Percentiles rank a stretch among this genome's conserved stretches.
These are phyloP conservation scores for Hephaestus fuliginosus DNA, from an alignment of 2,797 vertebrate species.

Conservation along the genomic window DNA sequence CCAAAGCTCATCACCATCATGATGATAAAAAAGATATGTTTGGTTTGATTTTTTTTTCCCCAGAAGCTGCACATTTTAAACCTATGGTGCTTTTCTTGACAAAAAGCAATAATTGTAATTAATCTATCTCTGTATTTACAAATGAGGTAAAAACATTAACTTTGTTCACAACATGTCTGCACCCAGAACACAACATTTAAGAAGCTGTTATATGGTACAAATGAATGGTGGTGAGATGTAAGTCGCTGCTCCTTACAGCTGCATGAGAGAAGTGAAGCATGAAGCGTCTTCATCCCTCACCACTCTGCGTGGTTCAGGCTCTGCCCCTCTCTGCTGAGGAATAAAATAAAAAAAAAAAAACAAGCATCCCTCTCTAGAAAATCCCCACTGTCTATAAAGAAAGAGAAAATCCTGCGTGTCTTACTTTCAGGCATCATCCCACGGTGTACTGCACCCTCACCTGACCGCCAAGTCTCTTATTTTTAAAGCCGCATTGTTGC, in stretches of 20 bases:
- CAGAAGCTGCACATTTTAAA: conserved; percentile 72
- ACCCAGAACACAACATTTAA: conserved; percentile 83
- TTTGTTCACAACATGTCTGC: conserved; percentile 82
- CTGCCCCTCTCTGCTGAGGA: conserved; percentile 15
- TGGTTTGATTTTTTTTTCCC: conserved; percentile 51
- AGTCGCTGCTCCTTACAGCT: conserved; percentile 32
- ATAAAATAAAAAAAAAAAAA: conserved; percentile 15
- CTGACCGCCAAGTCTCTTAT: conserved; percentile 40
- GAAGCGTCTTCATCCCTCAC: conserved; percentile 27
- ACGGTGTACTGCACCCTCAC: conserved; percentile 23
- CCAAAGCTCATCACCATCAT: conserved; percentile 78
- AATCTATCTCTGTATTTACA: conserved; percentile 83
- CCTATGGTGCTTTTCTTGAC: conserved; percentile 64
- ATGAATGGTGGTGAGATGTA: conserved; percentile 58
- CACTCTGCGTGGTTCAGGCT: conserved; percentile 19
- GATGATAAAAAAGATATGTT: conserved; percentile 77
- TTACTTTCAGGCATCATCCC: conserved; percentile 36
- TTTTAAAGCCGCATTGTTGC: conserved; percentile 62
- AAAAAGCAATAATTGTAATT: conserved; percentile 71
- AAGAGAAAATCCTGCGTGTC: conserved; percentile 17
- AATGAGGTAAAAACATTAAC: conserved; percentile 86
- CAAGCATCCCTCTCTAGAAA: conserved; percentile 53
- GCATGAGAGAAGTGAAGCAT: conserved; percentile 37
- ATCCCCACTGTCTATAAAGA: conserved; percentile 39
- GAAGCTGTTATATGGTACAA: conserved; percentile 79